Base-by-base conservation (phyloP, 2,797 vertebrate species). In the Pangasius larnaudii region DNA sequence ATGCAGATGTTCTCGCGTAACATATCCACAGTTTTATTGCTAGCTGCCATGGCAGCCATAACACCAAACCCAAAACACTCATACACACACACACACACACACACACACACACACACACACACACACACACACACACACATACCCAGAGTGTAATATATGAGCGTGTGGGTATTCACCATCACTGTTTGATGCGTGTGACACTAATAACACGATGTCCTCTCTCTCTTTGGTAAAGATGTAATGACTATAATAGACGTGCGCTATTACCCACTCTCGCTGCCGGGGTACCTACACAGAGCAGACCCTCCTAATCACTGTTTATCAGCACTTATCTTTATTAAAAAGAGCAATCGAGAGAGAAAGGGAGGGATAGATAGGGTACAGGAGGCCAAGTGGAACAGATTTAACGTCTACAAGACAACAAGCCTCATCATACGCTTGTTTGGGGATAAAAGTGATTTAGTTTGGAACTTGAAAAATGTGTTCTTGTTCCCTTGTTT, bases 251-350 rank as follows among this genome's bases (percentile, higher is more conserved):
- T 91, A 83, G 88, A 86, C 51, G 13, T 83, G 74, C 36, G 33
- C 51, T 75, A 89, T 89, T 86, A 89, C 61, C 90, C 87, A 85
- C 85, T 88, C 88, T 89, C 86, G 58, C 81, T 86, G 85, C 84
- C 56, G 87, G 58, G 59, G 87, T 63, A 85, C 63, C 87, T 75
- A 53, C 51, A 86, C 85, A 74, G 53, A 74, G 33, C 88, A 85
- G 85, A 87, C 88, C 69, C 65, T 67, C 80, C 82, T 89, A 89
- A 91, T 90, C 78, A 93, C 91, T 86, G 59, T 79, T 53, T 92
- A 95, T 94, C 90, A 93, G 91, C 94, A 94, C 93, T 94, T 94
- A 91, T 94, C 91, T 89, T 94, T 87, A 91, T 92, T 87, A 85
- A 80, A 86, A 27, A 87, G 89, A 71, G 46, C 75, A 63, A 88